Conservation (phyloP, 1,140 invertebrate species). For the Psix sp. region DNA sequence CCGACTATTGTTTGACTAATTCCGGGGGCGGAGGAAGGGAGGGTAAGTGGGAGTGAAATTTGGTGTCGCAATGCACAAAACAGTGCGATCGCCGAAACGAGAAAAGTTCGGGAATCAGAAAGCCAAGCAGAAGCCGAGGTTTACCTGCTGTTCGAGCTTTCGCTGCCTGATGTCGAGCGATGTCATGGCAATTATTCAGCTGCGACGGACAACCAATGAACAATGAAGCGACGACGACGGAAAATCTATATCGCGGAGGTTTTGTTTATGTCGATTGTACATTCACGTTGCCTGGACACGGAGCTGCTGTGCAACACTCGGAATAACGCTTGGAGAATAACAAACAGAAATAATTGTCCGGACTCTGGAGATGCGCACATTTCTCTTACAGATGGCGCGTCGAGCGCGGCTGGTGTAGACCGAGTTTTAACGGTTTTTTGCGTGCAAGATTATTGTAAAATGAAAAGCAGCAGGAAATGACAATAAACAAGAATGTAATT, state of each 20-base stretch:
- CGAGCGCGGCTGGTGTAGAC: not conserved
- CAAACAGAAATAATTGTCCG: not conserved
- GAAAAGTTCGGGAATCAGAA: slow-evolving; percentile 3
- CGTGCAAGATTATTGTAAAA: no score
- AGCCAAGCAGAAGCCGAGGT: not conserved
- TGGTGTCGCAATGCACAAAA: no score
- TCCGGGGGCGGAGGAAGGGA: no score
- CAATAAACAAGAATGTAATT: no score
- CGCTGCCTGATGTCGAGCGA: slow-evolving; percentile 83
- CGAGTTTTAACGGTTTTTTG: not conserved
- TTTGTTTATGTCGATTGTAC: slow-evolving; percentile 71
- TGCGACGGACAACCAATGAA: slow-evolving; percentile 21
- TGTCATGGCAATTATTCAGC: slow-evolving; percentile 75
- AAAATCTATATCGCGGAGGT: slow-evolving; percentile 42
- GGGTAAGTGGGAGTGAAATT: no score
- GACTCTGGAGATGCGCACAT: not conserved
- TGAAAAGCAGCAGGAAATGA: no score
- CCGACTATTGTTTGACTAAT: no score
- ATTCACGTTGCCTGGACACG: slow-evolving; percentile 59
- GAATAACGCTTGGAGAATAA: no score
- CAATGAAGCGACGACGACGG: slow-evolving; percentile 11
- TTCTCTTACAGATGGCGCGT: not conserved
- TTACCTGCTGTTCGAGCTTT: slow-evolving; percentile 87
- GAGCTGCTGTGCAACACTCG: slow-evolving; percentile 30
- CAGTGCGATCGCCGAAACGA: no score